Percentiles rank a stretch among this genome's conserved stretches.
phyloP scores from a whole-genome alignment of 2,888 invertebrate species.

The Allygus modestus region DNA sequence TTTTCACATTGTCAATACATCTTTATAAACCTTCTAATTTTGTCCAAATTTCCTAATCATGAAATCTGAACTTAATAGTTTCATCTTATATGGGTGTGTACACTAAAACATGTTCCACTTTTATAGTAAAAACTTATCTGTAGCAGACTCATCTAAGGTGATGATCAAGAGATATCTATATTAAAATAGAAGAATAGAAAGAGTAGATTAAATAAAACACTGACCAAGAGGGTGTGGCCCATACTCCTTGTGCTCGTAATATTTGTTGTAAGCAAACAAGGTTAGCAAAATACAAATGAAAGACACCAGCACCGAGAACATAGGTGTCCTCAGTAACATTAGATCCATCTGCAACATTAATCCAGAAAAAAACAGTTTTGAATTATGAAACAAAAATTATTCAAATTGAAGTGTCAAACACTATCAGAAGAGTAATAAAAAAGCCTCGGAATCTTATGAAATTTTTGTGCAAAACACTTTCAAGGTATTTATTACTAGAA shows the following conservation, averaged over 20 bases:
- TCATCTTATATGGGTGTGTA: background rate
- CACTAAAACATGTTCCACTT: background rate
- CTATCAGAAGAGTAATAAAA: too few relatives aligned
- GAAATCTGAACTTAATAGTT: background rate
- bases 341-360: conserved; percentile 20
- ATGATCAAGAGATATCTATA: background rate
- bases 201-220: background rate
- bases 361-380: too few relatives aligned
- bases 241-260: conserved; percentile 22
- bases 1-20: too few relatives aligned
- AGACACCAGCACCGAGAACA: conserved; percentile 26
- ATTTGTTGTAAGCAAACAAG: conserved; percentile 36
- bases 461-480: too few relatives aligned
- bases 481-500: too few relatives aligned
- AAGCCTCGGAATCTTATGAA: too few relatives aligned
- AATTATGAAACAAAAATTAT: too few relatives aligned
- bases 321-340: conserved; percentile 11
- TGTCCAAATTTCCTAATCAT: too few relatives aligned
- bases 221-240: conserved; percentile 9
- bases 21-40: too few relatives aligned
- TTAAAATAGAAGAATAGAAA: background rate
- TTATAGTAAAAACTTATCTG: background rate
- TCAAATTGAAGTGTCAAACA: background rate
- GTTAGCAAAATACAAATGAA: conserved; percentile 10
- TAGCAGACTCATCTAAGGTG: background rate